Base-by-base conservation (phyloP, 2,797 vertebrate genomes). In the Sebastes kiyomatsui region DNA sequence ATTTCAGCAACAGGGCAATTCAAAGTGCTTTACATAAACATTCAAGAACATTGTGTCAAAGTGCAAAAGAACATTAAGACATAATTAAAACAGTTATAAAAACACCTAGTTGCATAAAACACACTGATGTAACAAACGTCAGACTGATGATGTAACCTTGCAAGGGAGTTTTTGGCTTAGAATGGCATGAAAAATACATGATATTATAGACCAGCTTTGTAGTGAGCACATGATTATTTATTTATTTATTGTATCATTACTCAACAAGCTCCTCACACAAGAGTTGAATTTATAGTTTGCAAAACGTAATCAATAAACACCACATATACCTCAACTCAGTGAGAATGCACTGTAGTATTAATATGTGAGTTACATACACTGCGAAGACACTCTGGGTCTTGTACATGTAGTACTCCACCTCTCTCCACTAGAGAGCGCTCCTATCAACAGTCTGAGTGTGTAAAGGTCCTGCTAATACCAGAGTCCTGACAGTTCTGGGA, bases 341-440 rank as follows among this genome's bases (percentile, higher is more conserved):
- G 13, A n/a, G 14, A 42, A 18, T 55, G 10, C 13, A 16, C 12
- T 25, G 32, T 12, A 11, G 18, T 22, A 23, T 25, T 16, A 22
- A 3, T 7, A 22, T 55, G 16, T 11, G 7, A 7, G 1, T 16
- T 69, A 2, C 13, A 3, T n/a, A 3, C 1, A 10, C 32, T 20
- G 23, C 3, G 2, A 60, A 12, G 14, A 56, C 42, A 23, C 9
- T 23, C 1, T 65, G 16, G 12, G 7, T n/a, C 13, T 8, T 77
- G 33, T 11, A 3, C 30, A 20, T 88, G 75, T 56, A 80, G 27
- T 80, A 65, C 2, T 20, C 8, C 4, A 20, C 0, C 2, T 7
- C n/a, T 6, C 38, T 33, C 76, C 90, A 87, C 83, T 59, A 93
- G 92, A 90, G 72, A 1, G 66, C 75, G 9, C 59, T 77, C 74